These are phyloP conservation scores for Pherbina coryleti DNA, from an alignment of 2,888 invertebrate species.

Conservation along the genomic window DNA sequence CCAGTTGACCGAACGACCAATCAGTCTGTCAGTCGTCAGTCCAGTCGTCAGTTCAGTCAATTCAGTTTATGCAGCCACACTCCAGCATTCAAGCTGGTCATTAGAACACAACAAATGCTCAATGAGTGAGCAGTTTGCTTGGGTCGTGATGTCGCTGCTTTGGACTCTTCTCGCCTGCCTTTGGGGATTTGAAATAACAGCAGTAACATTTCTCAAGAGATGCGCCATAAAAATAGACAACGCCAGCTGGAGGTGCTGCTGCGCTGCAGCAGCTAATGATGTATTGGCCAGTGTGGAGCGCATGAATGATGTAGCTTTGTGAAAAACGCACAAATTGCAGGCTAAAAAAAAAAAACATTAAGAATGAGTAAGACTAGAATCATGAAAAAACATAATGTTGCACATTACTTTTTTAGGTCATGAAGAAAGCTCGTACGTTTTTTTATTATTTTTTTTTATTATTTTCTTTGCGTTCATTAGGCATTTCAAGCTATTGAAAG, in stretches of 20 bases:
- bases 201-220: too few relatives aligned
- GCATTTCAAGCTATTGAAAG: not conserved
- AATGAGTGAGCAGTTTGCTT: too few relatives aligned
- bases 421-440: not conserved
- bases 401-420: constrained; percentile 19
- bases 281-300: constrained; percentile 7
- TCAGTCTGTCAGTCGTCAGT: too few relatives aligned
- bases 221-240: not conserved
- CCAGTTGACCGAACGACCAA: too few relatives aligned
- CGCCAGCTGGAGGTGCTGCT: not conserved
- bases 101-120: too few relatives aligned
- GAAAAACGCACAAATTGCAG: not conserved
- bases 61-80: too few relatives aligned
- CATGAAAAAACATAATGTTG: not conserved
- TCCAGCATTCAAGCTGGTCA: too few relatives aligned
- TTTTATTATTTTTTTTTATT: not conserved
- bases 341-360: not conserved
- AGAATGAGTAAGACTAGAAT: not conserved
- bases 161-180: too few relatives aligned
- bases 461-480: too few relatives aligned
- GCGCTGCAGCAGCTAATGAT: constrained; percentile 7
- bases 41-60: too few relatives aligned
- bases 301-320: not conserved
- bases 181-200: too few relatives aligned
- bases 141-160: not conserved